A percentile compares a stretch with the other conserved stretches of the same genome.
These are phyloP conservation scores for Sepiola atlantica DNA, from an alignment of 2,888 invertebrate species.

Conservation along the genomic window DNA sequence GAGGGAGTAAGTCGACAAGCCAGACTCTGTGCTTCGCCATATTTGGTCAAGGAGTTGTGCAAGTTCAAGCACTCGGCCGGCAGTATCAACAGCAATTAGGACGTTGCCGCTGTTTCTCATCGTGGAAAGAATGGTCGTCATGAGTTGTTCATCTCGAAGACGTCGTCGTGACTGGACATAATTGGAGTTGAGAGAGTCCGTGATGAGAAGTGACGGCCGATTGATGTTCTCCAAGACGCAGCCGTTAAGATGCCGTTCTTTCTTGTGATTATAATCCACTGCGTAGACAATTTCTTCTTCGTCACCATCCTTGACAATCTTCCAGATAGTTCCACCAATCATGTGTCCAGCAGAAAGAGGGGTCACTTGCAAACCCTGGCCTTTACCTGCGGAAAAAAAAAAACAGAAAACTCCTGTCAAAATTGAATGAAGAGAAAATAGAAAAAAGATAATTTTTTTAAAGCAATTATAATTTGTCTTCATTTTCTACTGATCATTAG, in stretches of 20 bases:
- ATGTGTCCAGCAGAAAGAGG: constrained; percentile 97
- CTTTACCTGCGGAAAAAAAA: constrained; percentile 81
- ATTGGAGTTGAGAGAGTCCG: constrained; percentile 95
- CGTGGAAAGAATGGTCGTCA: constrained; percentile 96
- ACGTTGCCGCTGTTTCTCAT: constrained; percentile 96
- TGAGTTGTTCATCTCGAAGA: constrained; percentile 94
- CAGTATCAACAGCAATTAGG: constrained; percentile 95
- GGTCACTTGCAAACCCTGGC: constrained; percentile 93
- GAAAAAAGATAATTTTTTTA: neutral
- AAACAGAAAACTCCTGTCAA: neutral
- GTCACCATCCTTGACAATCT: constrained; percentile 97
- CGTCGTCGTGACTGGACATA: constrained; percentile 93
- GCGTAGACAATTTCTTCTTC: constrained; percentile 99
- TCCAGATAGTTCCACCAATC: constrained; percentile 99
- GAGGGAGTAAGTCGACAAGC: constrained; percentile 93
- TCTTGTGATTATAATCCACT: constrained; percentile 98
- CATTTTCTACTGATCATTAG: neutral
- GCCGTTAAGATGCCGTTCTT: constrained; percentile 94
- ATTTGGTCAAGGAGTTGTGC: constrained; percentile 85
- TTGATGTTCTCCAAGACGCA: constrained; percentile 92
- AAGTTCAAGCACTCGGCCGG: constrained; percentile 94
- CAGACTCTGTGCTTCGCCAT: constrained; percentile 83
- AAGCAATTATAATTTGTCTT: neutral
- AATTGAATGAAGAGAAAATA: no score
- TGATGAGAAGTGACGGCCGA: constrained; percentile 93